A percentile compares a stretch with the other conserved stretches of the same genome.
These are phyloP conservation scores for Platichthys stellatus DNA, from an alignment of 2,113 vertebrate genomes.

Conservation along the genomic window DNA sequence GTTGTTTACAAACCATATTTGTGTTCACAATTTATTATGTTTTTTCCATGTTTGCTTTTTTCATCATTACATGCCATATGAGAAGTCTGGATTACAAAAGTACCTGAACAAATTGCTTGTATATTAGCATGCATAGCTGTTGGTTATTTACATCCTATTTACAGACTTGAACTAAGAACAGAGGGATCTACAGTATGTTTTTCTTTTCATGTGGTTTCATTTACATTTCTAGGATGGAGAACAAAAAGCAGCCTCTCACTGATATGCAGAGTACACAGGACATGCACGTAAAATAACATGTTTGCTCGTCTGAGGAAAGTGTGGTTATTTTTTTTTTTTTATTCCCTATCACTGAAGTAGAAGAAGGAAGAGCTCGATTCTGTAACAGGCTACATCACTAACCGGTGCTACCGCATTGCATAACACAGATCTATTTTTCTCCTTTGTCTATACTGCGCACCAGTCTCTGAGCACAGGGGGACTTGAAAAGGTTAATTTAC, in stretches of 20 bases:
- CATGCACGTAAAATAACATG: conserved; percentile 91
- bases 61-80: conserved; percentile 90
- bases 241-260: conserved; percentile 87
- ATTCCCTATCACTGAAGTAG: conserved; percentile 24
- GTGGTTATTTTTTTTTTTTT: conserved; percentile 59
- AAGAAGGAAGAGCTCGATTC: conserved; percentile 47
- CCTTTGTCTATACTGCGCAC: conserved; percentile 86
- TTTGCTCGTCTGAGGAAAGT: conserved; percentile 86
- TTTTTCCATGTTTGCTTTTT: conserved; percentile 79
- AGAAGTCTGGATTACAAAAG: conserved; percentile 93
- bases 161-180: conserved; percentile 86
- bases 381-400: conserved; percentile 59
- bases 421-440: conserved; percentile 64
- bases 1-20: conserved; percentile 81
- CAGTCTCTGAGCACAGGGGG: conserved; percentile 87
- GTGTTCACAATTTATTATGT: conserved; percentile 81
- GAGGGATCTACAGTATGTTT: conserved; percentile 82
- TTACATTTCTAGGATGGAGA: conserved; percentile 90
- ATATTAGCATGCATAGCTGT: conserved; percentile 95
- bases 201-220: conserved; percentile 81
- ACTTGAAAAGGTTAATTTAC: conserved; percentile 90
- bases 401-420: conserved; percentile 70
- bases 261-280: conserved; percentile 85
- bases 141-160: conserved; percentile 97
- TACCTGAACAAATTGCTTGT: conserved; percentile 97